Evolutionary conservation across 2,797 vertebrate species (phyloP).

Genomic region (Antrozous pallidus): DNA sequence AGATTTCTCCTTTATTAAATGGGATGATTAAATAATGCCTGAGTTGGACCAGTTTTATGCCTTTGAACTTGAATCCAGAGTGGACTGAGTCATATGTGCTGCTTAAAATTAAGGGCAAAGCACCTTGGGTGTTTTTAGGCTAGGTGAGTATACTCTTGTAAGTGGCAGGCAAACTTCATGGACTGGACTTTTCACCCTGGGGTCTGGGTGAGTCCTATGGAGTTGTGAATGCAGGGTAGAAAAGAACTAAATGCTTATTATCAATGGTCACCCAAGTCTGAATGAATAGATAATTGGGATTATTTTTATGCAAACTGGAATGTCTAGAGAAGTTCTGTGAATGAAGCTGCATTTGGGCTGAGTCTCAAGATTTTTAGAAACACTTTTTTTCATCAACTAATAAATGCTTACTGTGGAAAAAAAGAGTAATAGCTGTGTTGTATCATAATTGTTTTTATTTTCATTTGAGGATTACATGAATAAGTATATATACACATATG

Average conservation of each 20-base stretch:
- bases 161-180: neutral
- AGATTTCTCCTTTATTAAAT: neutral
- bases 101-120: constrained; percentile 87
- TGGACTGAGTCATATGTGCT: constrained; percentile 95
- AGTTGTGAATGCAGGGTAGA: neutral
- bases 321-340: constrained; percentile 11
- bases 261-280: neutral
- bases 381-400: neutral
- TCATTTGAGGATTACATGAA: neutral
- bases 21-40: neutral
- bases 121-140: constrained; percentile 77
- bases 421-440: neutral
- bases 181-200: neutral
- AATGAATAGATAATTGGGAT: neutral
- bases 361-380: constrained; percentile 24
- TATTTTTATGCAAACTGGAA: neutral
- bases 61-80: constrained; percentile 93
- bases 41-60: constrained; percentile 91
- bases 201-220: neutral
- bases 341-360: neutral
- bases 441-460: neutral
- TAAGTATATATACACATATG: neutral
- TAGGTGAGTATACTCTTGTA: constrained; percentile 79
- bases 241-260: neutral
- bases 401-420: constrained; percentile 26